phyloP scores from a whole-genome alignment of 2,888 invertebrate genomes.

The Dioctria linearis region DNA sequence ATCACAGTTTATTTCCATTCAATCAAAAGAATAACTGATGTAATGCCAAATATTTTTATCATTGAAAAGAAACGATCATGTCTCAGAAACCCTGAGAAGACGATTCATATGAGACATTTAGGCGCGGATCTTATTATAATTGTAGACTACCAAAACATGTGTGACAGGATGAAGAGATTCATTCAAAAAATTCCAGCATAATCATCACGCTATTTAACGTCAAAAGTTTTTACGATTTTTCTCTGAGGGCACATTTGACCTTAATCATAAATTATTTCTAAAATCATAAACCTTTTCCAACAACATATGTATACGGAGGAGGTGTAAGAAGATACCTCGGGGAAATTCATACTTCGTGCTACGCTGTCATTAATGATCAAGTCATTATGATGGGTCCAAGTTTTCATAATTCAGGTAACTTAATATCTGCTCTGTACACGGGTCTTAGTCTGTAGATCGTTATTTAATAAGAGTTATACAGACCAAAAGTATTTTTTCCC shows the following conservation, averaged over 20 bases:
- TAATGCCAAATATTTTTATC: too few species aligned
- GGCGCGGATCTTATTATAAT: conserved; percentile 32
- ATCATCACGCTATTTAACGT: conserved; percentile 30
- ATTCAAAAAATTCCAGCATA: background rate
- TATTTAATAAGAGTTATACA: conserved; percentile 37
- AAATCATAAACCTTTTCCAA: background rate
- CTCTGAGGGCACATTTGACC: conserved; percentile 49
- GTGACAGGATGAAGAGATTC: conserved; percentile 19
- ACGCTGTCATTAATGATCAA: conserved; percentile 54
- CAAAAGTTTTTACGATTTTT: conserved; percentile 37
- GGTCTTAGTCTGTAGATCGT: conserved; percentile 17
- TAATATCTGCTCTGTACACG: conserved; percentile 50
- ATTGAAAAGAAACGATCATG: background rate
- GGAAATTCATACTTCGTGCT: conserved; percentile 41
- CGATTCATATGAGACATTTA: conserved; percentile 29
- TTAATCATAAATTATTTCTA: conserved; percentile 46
- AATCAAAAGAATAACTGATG: too few species aligned
- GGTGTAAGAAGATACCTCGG: conserved; percentile 28
- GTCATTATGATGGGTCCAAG: conserved; percentile 53
- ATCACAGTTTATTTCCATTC: too few species aligned
- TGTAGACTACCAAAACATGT: conserved; percentile 38
- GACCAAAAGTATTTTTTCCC: conserved; percentile 17
- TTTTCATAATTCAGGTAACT: conserved; percentile 55
- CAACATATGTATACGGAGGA: background rate
- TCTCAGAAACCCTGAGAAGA: background rate